Evolutionary conservation across 1,140 invertebrate species (phyloP).

Genomic region (Philotrypesis tridentata): DNA sequence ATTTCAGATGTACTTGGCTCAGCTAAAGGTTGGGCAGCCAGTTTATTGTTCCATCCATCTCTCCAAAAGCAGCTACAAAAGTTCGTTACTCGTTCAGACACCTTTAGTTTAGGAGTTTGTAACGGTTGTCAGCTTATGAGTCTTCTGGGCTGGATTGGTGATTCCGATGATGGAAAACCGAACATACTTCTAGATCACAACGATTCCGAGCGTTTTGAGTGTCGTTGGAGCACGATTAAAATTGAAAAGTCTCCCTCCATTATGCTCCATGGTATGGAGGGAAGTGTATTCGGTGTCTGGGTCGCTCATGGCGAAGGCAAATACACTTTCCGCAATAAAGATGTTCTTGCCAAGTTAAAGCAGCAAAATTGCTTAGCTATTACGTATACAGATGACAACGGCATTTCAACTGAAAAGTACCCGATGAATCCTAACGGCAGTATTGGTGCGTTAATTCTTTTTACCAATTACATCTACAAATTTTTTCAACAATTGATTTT

Average conservation of each 20-base stretch:
- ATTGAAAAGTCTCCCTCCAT: constrained; percentile 84
- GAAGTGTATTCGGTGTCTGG: constrained; percentile 92
- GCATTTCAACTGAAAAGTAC: constrained; percentile 85
- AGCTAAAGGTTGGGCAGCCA: constrained; percentile 97
- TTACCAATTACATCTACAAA: not conserved
- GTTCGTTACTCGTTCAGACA: constrained; percentile 86
- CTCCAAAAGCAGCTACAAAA: constrained; percentile 76
- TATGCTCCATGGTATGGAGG: constrained; percentile 92
- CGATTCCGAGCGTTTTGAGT: constrained; percentile 91
- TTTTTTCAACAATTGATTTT: not conserved
- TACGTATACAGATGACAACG: constrained; percentile 88
- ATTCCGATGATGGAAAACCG: constrained; percentile 62
- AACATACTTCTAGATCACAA: constrained; percentile 90
- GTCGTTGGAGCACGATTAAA: constrained; percentile 89
- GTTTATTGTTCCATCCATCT: constrained; percentile 83
- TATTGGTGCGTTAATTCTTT: constrained; percentile 70
- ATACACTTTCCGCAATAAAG: constrained; percentile 76
- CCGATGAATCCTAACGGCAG: constrained; percentile 97
- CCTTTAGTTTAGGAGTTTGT: constrained; percentile 97
- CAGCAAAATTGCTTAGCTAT: constrained; percentile 81
- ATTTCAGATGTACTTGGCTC: constrained; percentile 93
- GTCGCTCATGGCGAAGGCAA: constrained; percentile 97
- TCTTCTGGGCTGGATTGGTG: constrained; percentile 85
- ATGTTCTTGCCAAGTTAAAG: constrained; percentile 76
- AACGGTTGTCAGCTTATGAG: constrained; percentile 98